Evolutionary conservation across 2,888 invertebrate genomes (phyloP).

Genomic region (Alcis repandata): DNA sequence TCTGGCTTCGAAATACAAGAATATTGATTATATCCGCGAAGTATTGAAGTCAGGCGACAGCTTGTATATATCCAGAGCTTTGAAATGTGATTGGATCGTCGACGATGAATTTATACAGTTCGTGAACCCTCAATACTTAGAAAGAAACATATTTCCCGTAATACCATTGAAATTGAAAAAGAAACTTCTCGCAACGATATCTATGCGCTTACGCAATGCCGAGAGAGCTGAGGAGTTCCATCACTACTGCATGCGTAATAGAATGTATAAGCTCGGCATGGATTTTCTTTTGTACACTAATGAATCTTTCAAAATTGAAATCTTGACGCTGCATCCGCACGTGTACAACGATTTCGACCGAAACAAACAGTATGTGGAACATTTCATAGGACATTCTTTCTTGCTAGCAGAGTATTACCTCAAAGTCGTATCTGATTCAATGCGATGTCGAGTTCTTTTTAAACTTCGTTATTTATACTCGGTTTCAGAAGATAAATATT

Average conservation of each 20-base stretch:
- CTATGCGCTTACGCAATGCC: conserved; percentile 55
- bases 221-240: conserved; percentile 58
- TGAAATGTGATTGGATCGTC: conserved; percentile 68
- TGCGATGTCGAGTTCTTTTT: conserved; percentile 8
- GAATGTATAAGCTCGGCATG: conserved; percentile 51
- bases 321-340: conserved; percentile 40
- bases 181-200: conserved; percentile 61
- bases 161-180: conserved; percentile 72
- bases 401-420: conserved; percentile 36
- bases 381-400: conserved; percentile 58
- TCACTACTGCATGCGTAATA: conserved; percentile 58
- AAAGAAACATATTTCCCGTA: conserved; percentile 63
- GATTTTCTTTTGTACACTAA: conserved; percentile 65
- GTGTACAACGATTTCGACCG: conserved; percentile 18
- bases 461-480: conserved; percentile 43
- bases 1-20: conserved; percentile 35
- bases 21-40: conserved; percentile 19
- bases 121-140: conserved; percentile 64
- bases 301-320: conserved; percentile 59
- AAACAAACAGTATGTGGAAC: conserved; percentile 34
- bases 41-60: conserved; percentile 31
- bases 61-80: conserved; percentile 59
- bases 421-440: conserved; percentile 2
- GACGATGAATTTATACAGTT: conserved; percentile 55
- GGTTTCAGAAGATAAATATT: conserved; percentile 56